These are phyloP conservation scores for Lepidocyrtoides sp. DNA, from an alignment of 2,888 invertebrate species.

Conservation along the genomic window DNA sequence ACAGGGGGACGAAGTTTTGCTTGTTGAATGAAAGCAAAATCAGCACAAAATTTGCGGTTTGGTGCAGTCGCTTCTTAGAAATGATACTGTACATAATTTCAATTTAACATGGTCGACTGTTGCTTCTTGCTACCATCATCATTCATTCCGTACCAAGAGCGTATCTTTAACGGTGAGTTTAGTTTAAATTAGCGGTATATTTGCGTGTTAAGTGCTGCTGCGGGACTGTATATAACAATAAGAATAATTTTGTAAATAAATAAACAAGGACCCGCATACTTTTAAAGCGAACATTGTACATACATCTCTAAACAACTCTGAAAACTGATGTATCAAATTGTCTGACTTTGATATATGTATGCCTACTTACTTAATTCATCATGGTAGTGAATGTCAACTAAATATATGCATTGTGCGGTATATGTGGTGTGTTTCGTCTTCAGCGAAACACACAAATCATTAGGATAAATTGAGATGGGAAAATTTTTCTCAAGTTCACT, in stretches of 20 bases:
- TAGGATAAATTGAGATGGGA: neutral
- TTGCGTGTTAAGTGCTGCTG: conserved; percentile 11
- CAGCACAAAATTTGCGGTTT: conserved; percentile 69
- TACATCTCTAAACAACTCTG: neutral
- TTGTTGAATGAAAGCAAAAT: conserved; percentile 56
- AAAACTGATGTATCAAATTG: conserved; percentile 20
- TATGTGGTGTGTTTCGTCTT: neutral
- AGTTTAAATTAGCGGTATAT: conserved; percentile 49
- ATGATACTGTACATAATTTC: conserved; percentile 42
- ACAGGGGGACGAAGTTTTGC: neutral
- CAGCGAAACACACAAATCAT: neutral
- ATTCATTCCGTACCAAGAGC: conserved; percentile 4
- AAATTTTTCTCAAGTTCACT: conserved; percentile 16
- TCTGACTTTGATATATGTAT: conserved; percentile 68
- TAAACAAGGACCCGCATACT: neutral
- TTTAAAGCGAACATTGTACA: no score
- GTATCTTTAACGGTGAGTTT: conserved; percentile 24
- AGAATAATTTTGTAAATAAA: neutral
- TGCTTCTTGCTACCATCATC: neutral
- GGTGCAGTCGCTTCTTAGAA: conserved; percentile 9
- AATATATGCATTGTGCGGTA: neutral
- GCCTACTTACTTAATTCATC: conserved; percentile 52
- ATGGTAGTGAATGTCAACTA: neutral
- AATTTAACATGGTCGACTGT: conserved; percentile 66
- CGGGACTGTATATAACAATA: neutral